A percentile compares a stretch with the other conserved stretches of the same genome.
Conservation (phyloP, 2,888 invertebrate species). For the Mesodorylaimus sp. region DNA sequence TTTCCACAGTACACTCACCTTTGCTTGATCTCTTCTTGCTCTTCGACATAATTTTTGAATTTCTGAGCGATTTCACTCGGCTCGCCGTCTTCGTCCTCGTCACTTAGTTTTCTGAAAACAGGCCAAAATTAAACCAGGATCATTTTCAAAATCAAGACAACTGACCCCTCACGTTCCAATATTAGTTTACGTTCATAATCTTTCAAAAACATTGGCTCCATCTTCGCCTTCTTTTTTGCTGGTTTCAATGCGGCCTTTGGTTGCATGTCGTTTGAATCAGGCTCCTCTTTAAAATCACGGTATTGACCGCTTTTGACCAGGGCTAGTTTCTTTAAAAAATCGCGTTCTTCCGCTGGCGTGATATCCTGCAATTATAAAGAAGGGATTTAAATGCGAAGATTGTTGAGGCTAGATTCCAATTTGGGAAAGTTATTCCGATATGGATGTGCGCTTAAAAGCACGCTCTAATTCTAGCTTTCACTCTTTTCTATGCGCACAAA, state of each 20-base stretch:
- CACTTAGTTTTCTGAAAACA: conserved; percentile 13
- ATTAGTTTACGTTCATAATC: conserved; percentile 61
- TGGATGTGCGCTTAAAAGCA: too few species aligned
- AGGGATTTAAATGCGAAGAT: too few species aligned
- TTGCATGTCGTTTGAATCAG: neutral
- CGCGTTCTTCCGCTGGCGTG: too few species aligned
- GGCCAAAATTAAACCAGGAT: neutral
- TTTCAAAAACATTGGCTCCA: conserved; percentile 47
- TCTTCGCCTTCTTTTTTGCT: conserved; percentile 34
- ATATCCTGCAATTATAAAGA: too few species aligned
- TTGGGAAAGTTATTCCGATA: too few species aligned
- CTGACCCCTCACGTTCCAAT: conserved; percentile 46
- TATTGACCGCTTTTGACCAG: too few species aligned
- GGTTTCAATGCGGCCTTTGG: conserved; percentile 11
- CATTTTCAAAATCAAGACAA: neutral
- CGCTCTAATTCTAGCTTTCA: too few species aligned
- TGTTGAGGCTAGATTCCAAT: too few species aligned
- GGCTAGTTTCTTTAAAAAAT: too few species aligned
- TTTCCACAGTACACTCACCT: conserved; percentile 43
- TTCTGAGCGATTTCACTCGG: conserved; percentile 12
- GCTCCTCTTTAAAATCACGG: conserved; percentile 44
- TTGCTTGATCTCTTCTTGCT: conserved; percentile 47
- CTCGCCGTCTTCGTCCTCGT: conserved; percentile 20
- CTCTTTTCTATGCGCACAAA: too few species aligned
- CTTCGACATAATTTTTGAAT: conserved; percentile 42